phyloP scores from a whole-genome alignment of 1,140 invertebrate genomes.

The Drosophila setifemur region DNA sequence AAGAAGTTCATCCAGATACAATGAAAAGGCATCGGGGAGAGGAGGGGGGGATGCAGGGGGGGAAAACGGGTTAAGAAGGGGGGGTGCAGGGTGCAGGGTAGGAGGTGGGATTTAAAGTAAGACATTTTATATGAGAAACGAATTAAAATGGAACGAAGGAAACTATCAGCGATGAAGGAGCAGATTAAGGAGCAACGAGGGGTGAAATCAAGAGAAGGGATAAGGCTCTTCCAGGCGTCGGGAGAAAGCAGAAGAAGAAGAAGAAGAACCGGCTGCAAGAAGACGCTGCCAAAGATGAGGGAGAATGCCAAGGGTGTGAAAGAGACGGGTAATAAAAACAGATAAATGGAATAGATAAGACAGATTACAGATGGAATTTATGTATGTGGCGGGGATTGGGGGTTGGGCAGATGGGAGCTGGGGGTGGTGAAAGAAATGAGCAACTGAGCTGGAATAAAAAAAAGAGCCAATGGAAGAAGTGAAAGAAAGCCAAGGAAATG shows the following conservation, averaged over 20 bases:
- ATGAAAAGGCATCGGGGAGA: conserved; percentile 8
- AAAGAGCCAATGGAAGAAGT: not conserved
- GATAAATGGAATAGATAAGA: conserved; percentile 45
- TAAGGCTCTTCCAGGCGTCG: too few species aligned
- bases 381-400: conserved; percentile 10
- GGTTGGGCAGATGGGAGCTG: too few species aligned
- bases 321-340: conserved; percentile 35
- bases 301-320: not conserved
- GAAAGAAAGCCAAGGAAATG: not conserved
- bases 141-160: conserved; percentile 49
- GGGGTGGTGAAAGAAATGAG: not conserved
- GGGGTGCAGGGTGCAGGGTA: not conserved
- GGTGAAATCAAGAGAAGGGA: not conserved
- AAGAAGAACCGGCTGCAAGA: not conserved
- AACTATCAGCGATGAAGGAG: conserved; percentile 36
- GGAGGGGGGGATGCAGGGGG: not conserved
- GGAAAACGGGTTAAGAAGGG: not conserved
- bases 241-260: not conserved
- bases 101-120: conserved; percentile 28
- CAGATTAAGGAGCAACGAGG: conserved; percentile 13
- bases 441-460: not conserved
- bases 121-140: conserved; percentile 57
- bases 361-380: conserved; percentile 42
- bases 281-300: not conserved
- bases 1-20: conserved; percentile 41